phyloP scores from a whole-genome alignment of 2,888 invertebrate species.

The Nipponacmea schrenckii region DNA sequence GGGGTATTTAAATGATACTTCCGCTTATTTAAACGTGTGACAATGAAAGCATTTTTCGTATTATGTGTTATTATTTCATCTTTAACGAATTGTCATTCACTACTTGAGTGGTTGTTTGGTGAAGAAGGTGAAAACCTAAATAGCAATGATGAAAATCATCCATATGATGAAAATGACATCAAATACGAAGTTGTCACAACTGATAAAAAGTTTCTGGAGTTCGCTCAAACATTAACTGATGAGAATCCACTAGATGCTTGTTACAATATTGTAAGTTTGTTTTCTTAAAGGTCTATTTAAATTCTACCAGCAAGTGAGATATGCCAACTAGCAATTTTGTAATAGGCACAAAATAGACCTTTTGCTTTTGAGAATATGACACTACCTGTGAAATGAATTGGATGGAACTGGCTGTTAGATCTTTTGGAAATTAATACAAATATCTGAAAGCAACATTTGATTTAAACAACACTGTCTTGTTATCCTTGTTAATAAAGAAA shows the following conservation, averaged over 20 bases:
- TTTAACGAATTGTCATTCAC: neutral
- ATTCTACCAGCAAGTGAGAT: too few relatives aligned
- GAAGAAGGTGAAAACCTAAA: constrained; percentile 2
- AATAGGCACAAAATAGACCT: too few relatives aligned
- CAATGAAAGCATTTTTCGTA: neutral
- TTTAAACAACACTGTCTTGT: too few relatives aligned
- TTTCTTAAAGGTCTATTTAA: too few relatives aligned
- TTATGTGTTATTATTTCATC: neutral
- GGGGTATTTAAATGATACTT: constrained; percentile 24
- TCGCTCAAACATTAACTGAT: constrained; percentile 73
- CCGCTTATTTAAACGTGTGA: neutral
- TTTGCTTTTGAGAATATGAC: too few relatives aligned
- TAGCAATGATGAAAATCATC: neutral
- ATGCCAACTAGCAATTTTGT: too few relatives aligned
- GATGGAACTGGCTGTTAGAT: too few relatives aligned
- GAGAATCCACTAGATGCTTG: constrained; percentile 75
- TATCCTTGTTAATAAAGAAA: too few relatives aligned
- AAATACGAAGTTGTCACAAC: constrained; percentile 71
- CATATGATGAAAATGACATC: constrained; percentile 14
- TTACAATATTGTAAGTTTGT: constrained; percentile 72
- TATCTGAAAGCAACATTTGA: too few relatives aligned
- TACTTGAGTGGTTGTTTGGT: constrained; percentile 21
- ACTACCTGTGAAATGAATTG: too few relatives aligned
- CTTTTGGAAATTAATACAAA: too few relatives aligned
- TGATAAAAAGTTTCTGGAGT: constrained; percentile 76